These are phyloP conservation scores for Piscicola geometra DNA, from an alignment of 2,888 invertebrate genomes.

Conservation along the genomic window DNA sequence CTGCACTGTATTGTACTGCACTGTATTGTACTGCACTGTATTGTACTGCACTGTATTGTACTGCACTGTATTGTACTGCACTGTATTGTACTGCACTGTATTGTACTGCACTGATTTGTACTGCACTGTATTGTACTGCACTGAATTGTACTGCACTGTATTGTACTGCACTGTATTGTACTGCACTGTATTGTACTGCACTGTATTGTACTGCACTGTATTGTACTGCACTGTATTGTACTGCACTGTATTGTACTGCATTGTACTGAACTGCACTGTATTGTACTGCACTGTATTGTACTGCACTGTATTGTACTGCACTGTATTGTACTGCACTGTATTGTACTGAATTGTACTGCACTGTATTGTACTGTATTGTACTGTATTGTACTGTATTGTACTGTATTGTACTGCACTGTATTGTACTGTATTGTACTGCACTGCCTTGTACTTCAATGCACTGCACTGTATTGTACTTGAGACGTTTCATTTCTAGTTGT, in stretches of 20 bases:
- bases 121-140: constrained; percentile 8
- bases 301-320: constrained; percentile 13
- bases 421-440: constrained; percentile 29
- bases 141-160: neutral
- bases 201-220: neutral
- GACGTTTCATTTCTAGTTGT: too few species aligned
- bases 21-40: neutral
- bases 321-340: constrained; percentile 2
- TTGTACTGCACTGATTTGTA: constrained; percentile 9
- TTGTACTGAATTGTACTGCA: neutral
- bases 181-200: constrained; percentile 3
- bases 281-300: neutral
- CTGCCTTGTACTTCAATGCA: constrained; percentile 30
- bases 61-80: constrained; percentile 11
- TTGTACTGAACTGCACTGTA: neutral
- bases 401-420: constrained; percentile 24
- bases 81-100: constrained; percentile 4
- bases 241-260: neutral
- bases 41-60: constrained; percentile 13
- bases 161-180: constrained; percentile 13
- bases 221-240: neutral
- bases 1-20: constrained; percentile 8
- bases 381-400: constrained; percentile 36
- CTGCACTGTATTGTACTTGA: constrained; percentile 23
- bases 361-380: constrained; percentile 21